Conservation (phyloP, 2,797 vertebrate genomes). For the Acomys russatus region DNA sequence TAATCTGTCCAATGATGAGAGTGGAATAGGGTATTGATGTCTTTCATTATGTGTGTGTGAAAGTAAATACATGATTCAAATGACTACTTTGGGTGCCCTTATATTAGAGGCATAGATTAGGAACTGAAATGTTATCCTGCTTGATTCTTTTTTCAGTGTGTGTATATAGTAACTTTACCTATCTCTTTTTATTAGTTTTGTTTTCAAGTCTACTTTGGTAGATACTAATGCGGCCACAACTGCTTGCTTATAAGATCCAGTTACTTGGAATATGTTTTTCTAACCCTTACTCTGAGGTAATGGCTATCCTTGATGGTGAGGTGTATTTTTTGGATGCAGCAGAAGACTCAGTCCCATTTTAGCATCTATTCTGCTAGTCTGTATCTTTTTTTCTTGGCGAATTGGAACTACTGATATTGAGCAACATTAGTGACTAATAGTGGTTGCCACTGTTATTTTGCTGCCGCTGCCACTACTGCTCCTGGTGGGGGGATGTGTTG, state of each 20-base stretch:
- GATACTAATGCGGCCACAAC: background rate
- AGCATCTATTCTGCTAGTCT: background rate
- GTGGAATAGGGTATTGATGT: background rate
- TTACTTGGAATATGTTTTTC: background rate
- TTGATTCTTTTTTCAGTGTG: background rate
- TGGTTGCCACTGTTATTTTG: background rate
- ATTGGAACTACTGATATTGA: background rate
- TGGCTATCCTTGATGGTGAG: background rate
- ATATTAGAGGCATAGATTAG: background rate
- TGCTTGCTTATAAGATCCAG: background rate
- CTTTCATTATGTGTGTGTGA: background rate
- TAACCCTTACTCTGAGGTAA: background rate
- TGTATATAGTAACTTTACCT: no score
- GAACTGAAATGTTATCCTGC: background rate
- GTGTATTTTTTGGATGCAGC: background rate
- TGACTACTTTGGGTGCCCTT: background rate
- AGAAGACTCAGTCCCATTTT: background rate
- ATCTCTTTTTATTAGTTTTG: background rate
- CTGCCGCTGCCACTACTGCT: background rate
- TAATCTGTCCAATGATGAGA: background rate
- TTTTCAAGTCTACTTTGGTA: background rate
- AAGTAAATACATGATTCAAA: background rate
- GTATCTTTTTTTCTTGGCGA: background rate
- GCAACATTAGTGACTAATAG: background rate
- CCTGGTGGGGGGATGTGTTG: background rate